Evolutionary conservation across 2,888 invertebrate genomes (phyloP), one percentile per base, ranked within the genome.

Genomic region (Drosophila kokeensis): DNA sequence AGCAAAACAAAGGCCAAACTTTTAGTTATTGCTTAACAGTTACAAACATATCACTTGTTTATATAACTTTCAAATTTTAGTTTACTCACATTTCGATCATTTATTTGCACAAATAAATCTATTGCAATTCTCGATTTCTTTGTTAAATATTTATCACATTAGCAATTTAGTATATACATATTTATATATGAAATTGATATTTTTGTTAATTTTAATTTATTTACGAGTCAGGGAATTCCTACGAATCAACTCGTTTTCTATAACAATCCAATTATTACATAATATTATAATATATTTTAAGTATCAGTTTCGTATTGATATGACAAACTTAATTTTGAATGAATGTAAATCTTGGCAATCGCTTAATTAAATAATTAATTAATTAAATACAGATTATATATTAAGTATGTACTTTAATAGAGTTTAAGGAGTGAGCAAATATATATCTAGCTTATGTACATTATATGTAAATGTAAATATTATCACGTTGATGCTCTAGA

Each of bases 401-500:
- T 40, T 49, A 38, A 27, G 54, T 36, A 48, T 38, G n/a, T 52
- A 36, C 30, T 54, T n/a, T 30, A 11, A 36, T n/a, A 60, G n/a
- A 40, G 34, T 8, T 13, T 8, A 38, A 40, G 49, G 40, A 66
- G 45, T 66, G 48, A 60, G 72, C 54, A 57, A 63, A 74, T 36
- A 30, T 52, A 13, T 18, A 50, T 61, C 27, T 69, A 18, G 34
- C 15, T 53, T 53, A n/a, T 34, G 40, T 63, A 58, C 49, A 34
- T 36, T 53, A 29, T 21, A n/a, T 57, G 60, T 58, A 40, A 55
- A 54, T 54, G 50, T 65, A 74, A 64, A 55, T 72, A 69, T 80
- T 76, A 79, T 80, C 80, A 79, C 78, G 64, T 76, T 80, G 68
- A 53, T 69, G 76, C 71, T 70, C 65, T 60, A 66, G 75, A 66